phyloP scores from a whole-genome alignment of 2,797 vertebrate species.

The Todus mexicanus region DNA sequence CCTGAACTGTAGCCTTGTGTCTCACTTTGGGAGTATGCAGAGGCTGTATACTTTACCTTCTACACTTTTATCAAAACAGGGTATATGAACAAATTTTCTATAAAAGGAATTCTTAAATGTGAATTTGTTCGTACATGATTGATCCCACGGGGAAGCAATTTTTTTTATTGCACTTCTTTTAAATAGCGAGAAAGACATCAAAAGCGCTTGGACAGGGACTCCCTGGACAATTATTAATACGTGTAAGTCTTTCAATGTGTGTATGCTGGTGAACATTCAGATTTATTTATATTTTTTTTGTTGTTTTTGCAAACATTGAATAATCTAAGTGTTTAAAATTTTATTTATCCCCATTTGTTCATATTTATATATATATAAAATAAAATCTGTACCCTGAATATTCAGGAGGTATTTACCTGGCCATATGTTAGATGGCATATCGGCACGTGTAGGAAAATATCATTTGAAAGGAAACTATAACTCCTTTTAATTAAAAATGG shows the following conservation, averaged over 20 bases:
- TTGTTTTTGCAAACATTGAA: slow-evolving; percentile 78
- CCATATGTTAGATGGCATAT: slow-evolving; percentile 78
- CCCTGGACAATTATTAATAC: slow-evolving; percentile 78
- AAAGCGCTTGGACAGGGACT: slow-evolving; percentile 82
- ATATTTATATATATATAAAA: slow-evolving; percentile 82
- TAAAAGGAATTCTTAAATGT: slow-evolving; percentile 84
- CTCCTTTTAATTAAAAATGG: slow-evolving; percentile 77
- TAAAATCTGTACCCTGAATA: slow-evolving; percentile 83
- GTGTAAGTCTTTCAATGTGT: slow-evolving; percentile 84
- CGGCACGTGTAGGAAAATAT: slow-evolving; percentile 68
- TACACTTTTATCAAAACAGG: slow-evolving; percentile 93
- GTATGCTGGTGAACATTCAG: slow-evolving; percentile 88
- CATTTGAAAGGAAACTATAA: slow-evolving; percentile 75
- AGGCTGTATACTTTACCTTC: slow-evolving; percentile 77
- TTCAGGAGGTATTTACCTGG: slow-evolving; percentile 77
- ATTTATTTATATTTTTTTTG: slow-evolving; percentile 93
- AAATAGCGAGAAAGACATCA: slow-evolving; percentile 84
- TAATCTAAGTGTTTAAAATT: slow-evolving; percentile 89
- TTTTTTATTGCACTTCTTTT: slow-evolving; percentile 96
- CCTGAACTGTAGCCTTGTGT: slow-evolving; percentile 76
- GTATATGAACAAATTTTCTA: slow-evolving; percentile 96
- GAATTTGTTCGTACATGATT: slow-evolving; percentile 91
- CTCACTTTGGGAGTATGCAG: slow-evolving; percentile 81
- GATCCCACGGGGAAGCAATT: slow-evolving; percentile 88
- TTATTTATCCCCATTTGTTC: slow-evolving; percentile 90